A percentile compares a stretch with the other conserved stretches of the same genome.
phyloP scores from a whole-genome alignment of 2,113 vertebrate species.

The Indicator indicator region DNA sequence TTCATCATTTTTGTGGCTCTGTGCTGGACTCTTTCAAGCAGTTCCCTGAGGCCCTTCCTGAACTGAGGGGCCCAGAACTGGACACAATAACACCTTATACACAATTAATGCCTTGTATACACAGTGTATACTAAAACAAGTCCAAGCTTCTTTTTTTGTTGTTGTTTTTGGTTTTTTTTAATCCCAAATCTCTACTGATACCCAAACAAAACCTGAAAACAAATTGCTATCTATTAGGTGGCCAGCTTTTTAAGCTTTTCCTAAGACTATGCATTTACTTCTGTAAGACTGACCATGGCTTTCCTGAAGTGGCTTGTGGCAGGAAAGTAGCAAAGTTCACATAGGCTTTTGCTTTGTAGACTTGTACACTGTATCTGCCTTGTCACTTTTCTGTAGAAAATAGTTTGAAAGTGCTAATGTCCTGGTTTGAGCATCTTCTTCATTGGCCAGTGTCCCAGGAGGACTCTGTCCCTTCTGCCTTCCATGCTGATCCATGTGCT shows the following conservation, averaged over 20 bases:
- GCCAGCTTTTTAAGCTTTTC: background rate
- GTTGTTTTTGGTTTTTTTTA: background rate
- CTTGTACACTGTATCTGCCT: too few relatives aligned
- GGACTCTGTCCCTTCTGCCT: too few relatives aligned
- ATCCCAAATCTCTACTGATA: background rate
- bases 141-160: background rate
- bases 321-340: background rate
- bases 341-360: background rate
- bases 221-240: background rate
- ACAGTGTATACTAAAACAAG: background rate
- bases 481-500: too few relatives aligned
- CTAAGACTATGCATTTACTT: background rate
- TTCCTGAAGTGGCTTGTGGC: background rate
- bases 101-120: too few relatives aligned
- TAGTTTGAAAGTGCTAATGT: background rate
- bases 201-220: background rate
- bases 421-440: too few relatives aligned
- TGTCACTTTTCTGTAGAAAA: background rate
- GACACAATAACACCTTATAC: too few relatives aligned
- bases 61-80: too few relatives aligned
- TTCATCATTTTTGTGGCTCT: too few relatives aligned
- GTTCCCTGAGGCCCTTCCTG: too few relatives aligned
- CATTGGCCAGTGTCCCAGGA: too few relatives aligned
- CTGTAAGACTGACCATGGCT: fast-evolving
- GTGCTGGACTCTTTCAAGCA: too few relatives aligned